Conservation (phyloP, 2,797 vertebrate species). For the Enteromius mattozi region DNA sequence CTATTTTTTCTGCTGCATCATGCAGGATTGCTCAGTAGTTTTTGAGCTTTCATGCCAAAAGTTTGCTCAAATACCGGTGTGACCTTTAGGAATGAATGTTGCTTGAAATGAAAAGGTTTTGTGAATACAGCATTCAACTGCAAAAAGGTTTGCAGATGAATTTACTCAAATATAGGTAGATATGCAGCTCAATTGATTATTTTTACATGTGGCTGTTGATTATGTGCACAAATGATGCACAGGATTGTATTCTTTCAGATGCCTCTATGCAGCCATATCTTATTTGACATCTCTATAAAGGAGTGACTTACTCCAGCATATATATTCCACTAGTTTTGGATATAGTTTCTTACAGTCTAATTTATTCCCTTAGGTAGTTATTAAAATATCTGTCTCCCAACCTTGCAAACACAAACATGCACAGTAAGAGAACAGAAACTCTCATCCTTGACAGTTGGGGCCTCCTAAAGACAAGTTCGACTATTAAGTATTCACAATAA, state of each 20-base stretch:
- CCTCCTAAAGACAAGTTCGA: neutral
- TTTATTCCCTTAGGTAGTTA: constrained; percentile 24
- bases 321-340: neutral
- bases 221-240: neutral
- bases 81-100: neutral
- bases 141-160: neutral
- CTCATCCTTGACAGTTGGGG: neutral
- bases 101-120: neutral
- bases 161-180: neutral
- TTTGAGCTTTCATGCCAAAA: neutral
- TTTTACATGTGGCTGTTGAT: neutral
- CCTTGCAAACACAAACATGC: constrained; percentile 17
- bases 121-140: constrained; percentile 4
- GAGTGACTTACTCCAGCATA: constrained; percentile 2
- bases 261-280: neutral
- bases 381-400: neutral
- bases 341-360: constrained; percentile 14
- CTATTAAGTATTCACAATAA: neutral
- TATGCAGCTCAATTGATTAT: neutral
- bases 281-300: neutral
- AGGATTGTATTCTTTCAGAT: neutral
- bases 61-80: constrained; percentile 14
- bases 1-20: neutral
- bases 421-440: neutral
- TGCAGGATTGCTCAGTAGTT: neutral